Evolutionary conservation across 2,113 vertebrate species (phyloP).

Genomic region (Scomber colias): DNA sequence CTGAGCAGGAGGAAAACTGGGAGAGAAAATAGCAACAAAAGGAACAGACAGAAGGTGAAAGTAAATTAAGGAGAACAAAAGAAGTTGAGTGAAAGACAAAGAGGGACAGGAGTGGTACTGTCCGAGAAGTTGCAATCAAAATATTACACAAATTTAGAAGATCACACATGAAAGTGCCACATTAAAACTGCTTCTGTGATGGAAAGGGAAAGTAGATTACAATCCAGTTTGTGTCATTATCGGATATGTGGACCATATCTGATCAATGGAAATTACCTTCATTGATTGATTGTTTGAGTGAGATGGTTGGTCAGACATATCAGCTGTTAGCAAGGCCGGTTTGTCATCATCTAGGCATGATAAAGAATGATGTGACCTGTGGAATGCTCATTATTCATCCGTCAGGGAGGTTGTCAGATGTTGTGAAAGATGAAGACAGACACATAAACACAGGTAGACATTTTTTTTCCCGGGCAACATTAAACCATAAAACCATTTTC

Average conservation of each 20-base stretch:
- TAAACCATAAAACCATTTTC: not conserved
- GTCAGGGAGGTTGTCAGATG: constrained; percentile 48
- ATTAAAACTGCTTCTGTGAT: constrained; percentile 20
- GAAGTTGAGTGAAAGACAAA: not conserved
- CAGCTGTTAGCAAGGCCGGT: constrained; percentile 52
- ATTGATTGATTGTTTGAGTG: constrained; percentile 59
- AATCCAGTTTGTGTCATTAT: constrained; percentile 1
- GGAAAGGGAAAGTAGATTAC: constrained; percentile 11
- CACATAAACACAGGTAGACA: not conserved
- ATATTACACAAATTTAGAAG: not conserved
- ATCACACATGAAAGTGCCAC: not conserved
- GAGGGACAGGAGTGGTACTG: no score
- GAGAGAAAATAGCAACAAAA: not conserved
- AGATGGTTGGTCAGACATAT: constrained; percentile 20
- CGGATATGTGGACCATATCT: constrained; percentile 26
- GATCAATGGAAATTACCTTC: constrained; percentile 55
- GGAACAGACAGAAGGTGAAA: not conserved
- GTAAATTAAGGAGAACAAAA: not conserved
- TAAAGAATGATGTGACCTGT: constrained; percentile 52
- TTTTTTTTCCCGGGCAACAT: not conserved
- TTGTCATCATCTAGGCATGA: constrained; percentile 67
- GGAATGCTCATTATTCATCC: constrained; percentile 55
- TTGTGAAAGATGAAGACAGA: constrained; percentile 28
- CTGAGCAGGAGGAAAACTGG: not conserved
- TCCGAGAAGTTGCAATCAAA: not conserved